A percentile compares a stretch with the other conserved stretches of the same genome.
Conservation (phyloP, 2,888 invertebrate species). For the Leucozona laternaria region DNA sequence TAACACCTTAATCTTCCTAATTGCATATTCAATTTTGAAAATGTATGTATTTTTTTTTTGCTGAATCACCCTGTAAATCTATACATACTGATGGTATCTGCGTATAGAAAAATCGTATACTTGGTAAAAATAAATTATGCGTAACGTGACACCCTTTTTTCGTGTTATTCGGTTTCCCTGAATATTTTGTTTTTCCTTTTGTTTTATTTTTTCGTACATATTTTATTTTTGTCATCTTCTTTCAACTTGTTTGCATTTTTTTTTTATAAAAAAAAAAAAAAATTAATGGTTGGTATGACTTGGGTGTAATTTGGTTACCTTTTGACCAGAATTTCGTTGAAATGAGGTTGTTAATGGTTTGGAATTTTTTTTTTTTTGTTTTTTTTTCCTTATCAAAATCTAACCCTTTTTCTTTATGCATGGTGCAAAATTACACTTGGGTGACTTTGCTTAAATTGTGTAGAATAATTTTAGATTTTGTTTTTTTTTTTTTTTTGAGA, state of each 20-base stretch:
- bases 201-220: slow-evolving; percentile 16
- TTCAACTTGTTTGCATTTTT: slow-evolving; percentile 52
- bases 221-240: slow-evolving; percentile 37
- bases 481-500: background rate
- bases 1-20: background rate
- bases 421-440: slow-evolving; percentile 26
- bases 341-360: slow-evolving; percentile 23
- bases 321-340: slow-evolving; percentile 25
- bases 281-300: slow-evolving; percentile 37
- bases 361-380: background rate
- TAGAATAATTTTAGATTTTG: background rate
- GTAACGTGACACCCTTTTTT: slow-evolving; percentile 75
- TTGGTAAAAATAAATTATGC: slow-evolving; percentile 68
- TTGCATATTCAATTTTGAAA: background rate
- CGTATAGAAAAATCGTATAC: slow-evolving; percentile 22
- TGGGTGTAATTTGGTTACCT: slow-evolving; percentile 36
- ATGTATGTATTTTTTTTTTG: background rate
- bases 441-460: slow-evolving; percentile 14
- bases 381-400: background rate
- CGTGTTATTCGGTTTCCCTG: slow-evolving; percentile 55
- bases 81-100: background rate
- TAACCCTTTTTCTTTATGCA: slow-evolving; percentile 19
- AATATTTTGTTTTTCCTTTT: slow-evolving; percentile 15
- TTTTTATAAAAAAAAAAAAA: slow-evolving; percentile 1
- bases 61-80: slow-evolving; percentile 6